Percentiles rank a stretch among this genome's conserved stretches.
phyloP scores from a whole-genome alignment of 2,797 vertebrate species.

The Coregonus suidteri region DNA sequence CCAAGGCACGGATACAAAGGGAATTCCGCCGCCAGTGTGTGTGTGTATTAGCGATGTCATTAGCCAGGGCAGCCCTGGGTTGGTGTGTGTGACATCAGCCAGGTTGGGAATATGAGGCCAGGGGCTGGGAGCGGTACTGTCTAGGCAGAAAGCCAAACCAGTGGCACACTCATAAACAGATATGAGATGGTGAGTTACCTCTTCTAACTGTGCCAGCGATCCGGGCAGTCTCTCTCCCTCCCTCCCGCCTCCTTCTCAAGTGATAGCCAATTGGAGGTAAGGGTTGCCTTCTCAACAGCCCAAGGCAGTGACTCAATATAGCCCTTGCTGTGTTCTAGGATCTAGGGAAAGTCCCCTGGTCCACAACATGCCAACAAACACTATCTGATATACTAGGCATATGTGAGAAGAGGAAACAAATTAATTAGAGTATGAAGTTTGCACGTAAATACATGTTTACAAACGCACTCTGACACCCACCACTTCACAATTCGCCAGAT shows the following conservation, averaged over 20 bases:
- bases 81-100: constrained; percentile 20
- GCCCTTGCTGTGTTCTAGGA: neutral
- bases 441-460: constrained; percentile 24
- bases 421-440: too few species aligned
- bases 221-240: constrained; percentile 21
- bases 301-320: constrained; percentile 3
- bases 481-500: too few species aligned
- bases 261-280: neutral
- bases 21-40: constrained; percentile 4
- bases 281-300: constrained; percentile 46
- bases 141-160: constrained; percentile 44
- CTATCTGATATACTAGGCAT: too few species aligned
- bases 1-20: constrained; percentile 18
- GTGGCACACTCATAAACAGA: constrained; percentile 6
- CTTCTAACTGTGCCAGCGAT: constrained; percentile 51
- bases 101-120: constrained; percentile 32
- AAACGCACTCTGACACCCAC: neutral
- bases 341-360: neutral
- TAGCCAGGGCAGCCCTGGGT: constrained; percentile 27
- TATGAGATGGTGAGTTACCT: constrained; percentile 24
- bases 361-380: neutral
- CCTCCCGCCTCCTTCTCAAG: too few species aligned
- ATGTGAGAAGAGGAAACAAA: too few species aligned
- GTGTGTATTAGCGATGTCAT: constrained; percentile 25
- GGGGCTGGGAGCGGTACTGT: constrained; percentile 16